A percentile compares a stretch with the other conserved stretches of the same genome.
phyloP scores from a whole-genome alignment of 1,140 invertebrate genomes.

The Drosophila paulistorum region DNA sequence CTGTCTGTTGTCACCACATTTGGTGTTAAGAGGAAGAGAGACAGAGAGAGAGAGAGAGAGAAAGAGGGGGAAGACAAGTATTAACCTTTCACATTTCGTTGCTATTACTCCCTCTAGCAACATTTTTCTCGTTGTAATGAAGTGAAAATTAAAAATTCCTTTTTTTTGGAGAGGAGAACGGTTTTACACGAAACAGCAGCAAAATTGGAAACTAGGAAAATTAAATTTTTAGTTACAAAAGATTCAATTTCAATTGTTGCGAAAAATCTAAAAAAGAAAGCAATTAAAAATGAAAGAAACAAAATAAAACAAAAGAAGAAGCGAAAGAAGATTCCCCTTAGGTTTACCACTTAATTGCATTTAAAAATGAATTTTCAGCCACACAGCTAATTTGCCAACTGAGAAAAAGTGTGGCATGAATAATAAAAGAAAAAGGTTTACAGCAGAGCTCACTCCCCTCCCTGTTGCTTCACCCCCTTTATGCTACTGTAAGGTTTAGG shows the following conservation, averaged over 20 bases:
- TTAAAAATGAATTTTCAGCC: slow-evolving; percentile 62
- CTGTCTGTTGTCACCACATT: background rate
- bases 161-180: background rate
- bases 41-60: slow-evolving; percentile 7
- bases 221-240: slow-evolving; percentile 12
- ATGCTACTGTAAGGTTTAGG: too few species aligned
- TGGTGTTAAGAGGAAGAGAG: background rate
- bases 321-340: slow-evolving; percentile 4
- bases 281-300: background rate
- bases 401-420: slow-evolving; percentile 77
- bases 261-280: background rate
- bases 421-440: slow-evolving; percentile 57
- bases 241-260: slow-evolving; percentile 14
- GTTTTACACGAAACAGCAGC: background rate
- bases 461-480: too few species aligned
- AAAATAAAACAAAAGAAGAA: background rate
- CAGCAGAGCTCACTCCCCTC: background rate
- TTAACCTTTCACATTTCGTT: slow-evolving; percentile 68
- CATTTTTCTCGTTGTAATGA: slow-evolving; percentile 55
- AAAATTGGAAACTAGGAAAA: slow-evolving; percentile 12
- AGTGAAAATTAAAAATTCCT: slow-evolving; percentile 76
- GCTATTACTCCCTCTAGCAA: background rate
- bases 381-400: slow-evolving; percentile 75
- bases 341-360: slow-evolving; percentile 75
- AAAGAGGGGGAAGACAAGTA: background rate